These are phyloP conservation scores for Chelidonichthys spinosus DNA, from an alignment of 2,797 vertebrate species.

Conservation along the genomic window DNA sequence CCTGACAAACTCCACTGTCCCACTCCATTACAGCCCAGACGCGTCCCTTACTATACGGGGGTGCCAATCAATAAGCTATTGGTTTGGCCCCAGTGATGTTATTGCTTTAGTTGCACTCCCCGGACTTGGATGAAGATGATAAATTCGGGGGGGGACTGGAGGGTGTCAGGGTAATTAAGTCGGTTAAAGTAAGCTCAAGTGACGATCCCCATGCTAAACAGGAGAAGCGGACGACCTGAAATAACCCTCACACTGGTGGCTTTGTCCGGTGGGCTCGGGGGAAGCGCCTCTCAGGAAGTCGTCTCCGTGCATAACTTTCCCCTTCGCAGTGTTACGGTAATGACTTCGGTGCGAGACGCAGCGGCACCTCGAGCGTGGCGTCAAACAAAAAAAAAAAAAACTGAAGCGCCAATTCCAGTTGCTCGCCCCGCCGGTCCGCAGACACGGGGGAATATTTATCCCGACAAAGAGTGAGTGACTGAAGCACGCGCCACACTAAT, in stretches of 20 bases:
- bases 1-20: slow-evolving; percentile 63
- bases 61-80: slow-evolving; percentile 78
- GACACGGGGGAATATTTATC: slow-evolving; percentile 69
- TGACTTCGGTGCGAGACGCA: slow-evolving; percentile 60
- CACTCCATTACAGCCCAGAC: slow-evolving; percentile 68
- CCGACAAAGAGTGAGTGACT: slow-evolving; percentile 71
- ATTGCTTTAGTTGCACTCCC: slow-evolving; percentile 80
- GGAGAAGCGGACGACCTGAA: slow-evolving; percentile 71
- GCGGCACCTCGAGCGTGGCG: slow-evolving; percentile 44
- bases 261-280: slow-evolving; percentile 69
- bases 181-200: slow-evolving; percentile 78
- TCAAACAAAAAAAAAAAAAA: slow-evolving; percentile 8
- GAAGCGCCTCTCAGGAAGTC: slow-evolving; percentile 70
- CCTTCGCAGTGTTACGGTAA: slow-evolving; percentile 67
- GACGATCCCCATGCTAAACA: slow-evolving; percentile 78
- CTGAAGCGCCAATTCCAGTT: slow-evolving; percentile 53
- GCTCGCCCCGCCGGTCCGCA: slow-evolving; percentile 52
- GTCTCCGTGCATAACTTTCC: slow-evolving; percentile 67
- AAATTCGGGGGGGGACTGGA: slow-evolving; percentile 78
- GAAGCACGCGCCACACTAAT: slow-evolving; percentile 65
- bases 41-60: slow-evolving; percentile 63
- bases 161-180: slow-evolving; percentile 83
- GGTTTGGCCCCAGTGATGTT: slow-evolving; percentile 75
- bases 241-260: slow-evolving; percentile 80
- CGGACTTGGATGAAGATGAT: slow-evolving; percentile 78